phyloP scores from a whole-genome alignment of 2,888 invertebrate genomes.

The Trissolcus japonicus region DNA sequence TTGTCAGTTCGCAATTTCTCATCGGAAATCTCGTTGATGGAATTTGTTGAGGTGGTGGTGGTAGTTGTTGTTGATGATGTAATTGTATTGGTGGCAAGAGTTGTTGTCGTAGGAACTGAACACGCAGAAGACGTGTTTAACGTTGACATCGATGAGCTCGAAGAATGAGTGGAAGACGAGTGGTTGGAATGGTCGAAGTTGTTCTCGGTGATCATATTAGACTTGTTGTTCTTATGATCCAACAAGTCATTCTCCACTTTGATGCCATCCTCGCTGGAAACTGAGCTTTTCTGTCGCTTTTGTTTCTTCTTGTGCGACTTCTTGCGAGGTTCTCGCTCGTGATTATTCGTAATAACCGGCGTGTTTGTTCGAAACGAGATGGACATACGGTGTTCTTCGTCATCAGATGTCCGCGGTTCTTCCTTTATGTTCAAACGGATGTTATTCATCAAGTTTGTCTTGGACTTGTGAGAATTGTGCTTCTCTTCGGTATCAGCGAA shows the following conservation, averaged over 20 bases:
- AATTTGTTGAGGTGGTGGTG: constrained; percentile 53
- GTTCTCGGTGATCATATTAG: constrained; percentile 51
- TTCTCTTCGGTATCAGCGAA: constrained; percentile 76
- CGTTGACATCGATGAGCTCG: not conserved
- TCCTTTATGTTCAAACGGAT: constrained; percentile 68
- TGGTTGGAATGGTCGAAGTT: constrained; percentile 62
- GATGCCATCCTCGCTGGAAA: constrained; percentile 75
- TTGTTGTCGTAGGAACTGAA: constrained; percentile 4
- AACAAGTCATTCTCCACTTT: constrained; percentile 63
- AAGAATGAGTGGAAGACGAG: constrained; percentile 1
- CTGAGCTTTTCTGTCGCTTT: constrained; percentile 84
- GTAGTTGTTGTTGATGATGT: constrained; percentile 3
- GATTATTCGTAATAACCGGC: constrained; percentile 68
- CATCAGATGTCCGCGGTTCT: constrained; percentile 72
- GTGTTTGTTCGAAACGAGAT: constrained; percentile 67
- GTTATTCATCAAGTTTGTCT: constrained; percentile 63
- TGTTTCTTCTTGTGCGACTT: constrained; percentile 90
- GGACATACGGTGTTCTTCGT: constrained; percentile 68
- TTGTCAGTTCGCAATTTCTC: constrained; percentile 75
- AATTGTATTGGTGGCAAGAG: not conserved
- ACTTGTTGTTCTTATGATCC: constrained; percentile 64
- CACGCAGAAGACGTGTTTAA: constrained; percentile 13
- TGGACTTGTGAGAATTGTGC: constrained; percentile 68
- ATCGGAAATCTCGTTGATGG: constrained; percentile 64
- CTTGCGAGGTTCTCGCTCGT: constrained; percentile 78